Evolutionary conservation across 2,113 vertebrate species (phyloP), one percentile per base, ranked within the genome.

Genomic region (Seriola rivoliana): DNA sequence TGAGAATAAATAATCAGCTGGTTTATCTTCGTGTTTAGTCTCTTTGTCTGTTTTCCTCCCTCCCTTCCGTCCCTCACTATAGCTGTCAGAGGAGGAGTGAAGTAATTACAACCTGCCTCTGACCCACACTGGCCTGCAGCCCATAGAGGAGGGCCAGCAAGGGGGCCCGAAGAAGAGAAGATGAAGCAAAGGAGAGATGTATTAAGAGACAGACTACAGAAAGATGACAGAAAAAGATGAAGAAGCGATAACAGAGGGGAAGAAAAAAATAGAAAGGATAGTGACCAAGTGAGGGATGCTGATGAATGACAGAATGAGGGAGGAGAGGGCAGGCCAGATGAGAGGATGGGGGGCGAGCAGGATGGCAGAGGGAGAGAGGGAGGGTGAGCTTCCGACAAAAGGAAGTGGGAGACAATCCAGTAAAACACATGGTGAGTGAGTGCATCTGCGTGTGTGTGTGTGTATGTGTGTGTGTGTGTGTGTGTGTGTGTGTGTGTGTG

Each of bases 321-420:
- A 83, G 66, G 81, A 77, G 85, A 89, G 78, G 81, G 71, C 62
- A 75, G 88, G 55, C 58, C 5, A 73, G 82, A 88, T 81, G 75
- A 86, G 71, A 84, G 80, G 74, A 82, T 58, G 48, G 72, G 67
- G 85, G 78, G 68, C n/a, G 71, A 82, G 82, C 77, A 83, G 85
- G 70, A 86, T 86, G 87, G 81, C 87, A 82, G 82, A 85, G 79
- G 69, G 87, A 85, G 84, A 83, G 71, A 80, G 88, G 90, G 85
- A 90, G 90, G 89, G 88, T 52, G 36, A 78, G 89, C 90, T 92
- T 93, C 91, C 91, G 91, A 93, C 89, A 90, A 90, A 91, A 89
- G 93, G 92, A 92, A 93, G 88, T 88, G 90, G 92, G 92, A 93
- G 79, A 85, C 67, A 54, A 80, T 92, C 92, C 92, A 93, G 87